A percentile compares a stretch with the other conserved stretches of the same genome.
Evolutionary conservation across 2,797 vertebrate species (phyloP).

Genomic region (Streptopelia turtur): DNA sequence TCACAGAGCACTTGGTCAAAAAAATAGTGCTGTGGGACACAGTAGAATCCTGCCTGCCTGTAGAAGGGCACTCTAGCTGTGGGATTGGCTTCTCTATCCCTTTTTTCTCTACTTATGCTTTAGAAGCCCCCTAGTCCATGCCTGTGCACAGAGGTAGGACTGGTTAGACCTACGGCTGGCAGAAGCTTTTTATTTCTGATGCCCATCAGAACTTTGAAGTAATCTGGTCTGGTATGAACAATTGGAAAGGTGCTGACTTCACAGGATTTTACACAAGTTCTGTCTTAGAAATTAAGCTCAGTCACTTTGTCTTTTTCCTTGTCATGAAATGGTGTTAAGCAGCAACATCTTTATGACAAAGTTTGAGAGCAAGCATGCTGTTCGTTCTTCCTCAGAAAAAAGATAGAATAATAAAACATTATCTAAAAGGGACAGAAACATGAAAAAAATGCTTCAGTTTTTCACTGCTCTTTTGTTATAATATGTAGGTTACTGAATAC

Average conservation of each 20-base stretch:
- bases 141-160: not conserved
- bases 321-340: not conserved
- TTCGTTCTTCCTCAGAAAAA: not conserved
- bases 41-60: not conserved
- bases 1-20: not conserved
- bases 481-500: not conserved
- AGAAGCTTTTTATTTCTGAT: not conserved
- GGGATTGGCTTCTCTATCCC: not conserved
- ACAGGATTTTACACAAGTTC: not conserved
- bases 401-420: not conserved
- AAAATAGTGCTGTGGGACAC: not conserved
- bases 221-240: not conserved
- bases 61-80: not conserved
- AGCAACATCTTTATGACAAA: not conserved
- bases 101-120: not conserved
- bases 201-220: not conserved
- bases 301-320: not conserved
- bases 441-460: not conserved
- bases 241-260: not conserved
- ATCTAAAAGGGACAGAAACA: not conserved
- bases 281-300: not conserved
- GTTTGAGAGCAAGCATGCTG: not conserved
- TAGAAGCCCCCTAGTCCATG: not conserved
- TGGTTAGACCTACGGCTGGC: not conserved
- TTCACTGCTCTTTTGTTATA: not conserved